These are phyloP conservation scores for Drosophila teissieri DNA, from an alignment of 1,140 invertebrate genomes.

Conservation along the genomic window DNA sequence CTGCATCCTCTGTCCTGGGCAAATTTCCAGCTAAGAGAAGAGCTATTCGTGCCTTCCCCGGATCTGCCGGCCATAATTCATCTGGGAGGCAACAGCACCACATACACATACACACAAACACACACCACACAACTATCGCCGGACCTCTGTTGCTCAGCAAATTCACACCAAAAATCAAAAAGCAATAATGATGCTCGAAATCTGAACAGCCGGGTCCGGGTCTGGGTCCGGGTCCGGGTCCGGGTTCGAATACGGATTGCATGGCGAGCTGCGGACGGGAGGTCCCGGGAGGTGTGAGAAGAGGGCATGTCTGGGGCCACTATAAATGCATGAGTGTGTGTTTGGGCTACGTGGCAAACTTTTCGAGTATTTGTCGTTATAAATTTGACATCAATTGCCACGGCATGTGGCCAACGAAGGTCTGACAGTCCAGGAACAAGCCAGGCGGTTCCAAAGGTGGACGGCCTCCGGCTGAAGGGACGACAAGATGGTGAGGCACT, in stretches of 20 bases:
- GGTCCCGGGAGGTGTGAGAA: conserved; percentile 1
- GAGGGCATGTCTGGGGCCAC: conserved; percentile 19
- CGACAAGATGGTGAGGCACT: conserved; percentile 4
- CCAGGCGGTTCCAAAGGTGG: neutral
- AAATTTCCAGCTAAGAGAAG: conserved; percentile 53
- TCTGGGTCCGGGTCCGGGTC: neutral
- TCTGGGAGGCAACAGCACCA: conserved; percentile 27
- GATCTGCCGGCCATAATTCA: conserved; percentile 62
- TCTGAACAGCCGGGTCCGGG: conserved; percentile 42
- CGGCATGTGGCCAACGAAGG: conserved; percentile 59
- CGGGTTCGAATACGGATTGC: neutral
- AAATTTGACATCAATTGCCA: conserved; percentile 79
- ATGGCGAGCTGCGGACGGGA: neutral
- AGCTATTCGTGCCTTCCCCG: conserved; percentile 17
- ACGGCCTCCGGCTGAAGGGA: conserved; percentile 13
- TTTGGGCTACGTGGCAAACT: conserved; percentile 51
- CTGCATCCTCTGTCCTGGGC: conserved; percentile 51
- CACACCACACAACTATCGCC: conserved; percentile 19
- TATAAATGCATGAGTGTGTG: conserved; percentile 26
- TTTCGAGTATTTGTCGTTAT: conserved; percentile 77
- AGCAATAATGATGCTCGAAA: conserved; percentile 79
- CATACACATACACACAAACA: neutral
- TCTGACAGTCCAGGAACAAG: conserved; percentile 22
- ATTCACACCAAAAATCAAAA: conserved; percentile 80
- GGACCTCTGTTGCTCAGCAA: conserved; percentile 54